phyloP scores from a whole-genome alignment of 2,797 vertebrate species.

The Allobates femoralis region DNA sequence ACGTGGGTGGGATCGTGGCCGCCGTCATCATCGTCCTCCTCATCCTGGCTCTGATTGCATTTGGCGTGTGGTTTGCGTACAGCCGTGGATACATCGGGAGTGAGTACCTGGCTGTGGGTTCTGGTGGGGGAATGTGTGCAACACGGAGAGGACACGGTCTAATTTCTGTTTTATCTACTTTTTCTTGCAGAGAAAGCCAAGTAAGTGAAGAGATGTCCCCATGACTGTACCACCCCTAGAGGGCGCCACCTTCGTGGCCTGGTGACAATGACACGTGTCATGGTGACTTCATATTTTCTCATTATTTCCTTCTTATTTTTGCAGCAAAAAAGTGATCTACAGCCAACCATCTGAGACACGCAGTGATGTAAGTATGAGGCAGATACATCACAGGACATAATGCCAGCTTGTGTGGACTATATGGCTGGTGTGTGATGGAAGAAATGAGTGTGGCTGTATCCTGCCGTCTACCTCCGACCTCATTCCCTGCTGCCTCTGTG shows the following conservation, averaged over 20 bases:
- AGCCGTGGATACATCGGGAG: slow-evolving; percentile 87
- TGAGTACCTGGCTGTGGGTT: slow-evolving; percentile 73
- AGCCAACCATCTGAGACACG: slow-evolving; percentile 78
- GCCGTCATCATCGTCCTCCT: slow-evolving; percentile 84
- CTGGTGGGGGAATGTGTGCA: neutral
- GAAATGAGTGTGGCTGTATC: neutral
- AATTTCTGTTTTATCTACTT: slow-evolving; percentile 40
- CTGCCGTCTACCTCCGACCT: too few species aligned
- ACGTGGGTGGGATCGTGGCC: slow-evolving; percentile 87
- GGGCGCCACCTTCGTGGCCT: neutral
- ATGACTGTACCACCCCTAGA: neutral
- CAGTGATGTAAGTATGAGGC: slow-evolving; percentile 80
- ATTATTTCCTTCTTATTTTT: slow-evolving; percentile 41
- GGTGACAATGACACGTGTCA: neutral
- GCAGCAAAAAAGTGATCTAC: slow-evolving; percentile 78
- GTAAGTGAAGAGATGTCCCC: slow-evolving; percentile 62
- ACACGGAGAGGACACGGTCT: neutral
- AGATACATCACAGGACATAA: neutral
- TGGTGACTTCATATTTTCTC: neutral
- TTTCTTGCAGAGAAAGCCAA: slow-evolving; percentile 67
- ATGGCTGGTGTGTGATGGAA: neutral
- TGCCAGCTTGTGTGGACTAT: neutral
- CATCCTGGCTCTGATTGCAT: slow-evolving; percentile 75
- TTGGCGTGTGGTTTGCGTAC: slow-evolving; percentile 87
- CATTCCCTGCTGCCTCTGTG: too few species aligned